Evolutionary conservation across 2,797 vertebrate genomes (phyloP), one percentile per base, ranked within the genome.

Genomic region (Orestias chungarensis): DNA sequence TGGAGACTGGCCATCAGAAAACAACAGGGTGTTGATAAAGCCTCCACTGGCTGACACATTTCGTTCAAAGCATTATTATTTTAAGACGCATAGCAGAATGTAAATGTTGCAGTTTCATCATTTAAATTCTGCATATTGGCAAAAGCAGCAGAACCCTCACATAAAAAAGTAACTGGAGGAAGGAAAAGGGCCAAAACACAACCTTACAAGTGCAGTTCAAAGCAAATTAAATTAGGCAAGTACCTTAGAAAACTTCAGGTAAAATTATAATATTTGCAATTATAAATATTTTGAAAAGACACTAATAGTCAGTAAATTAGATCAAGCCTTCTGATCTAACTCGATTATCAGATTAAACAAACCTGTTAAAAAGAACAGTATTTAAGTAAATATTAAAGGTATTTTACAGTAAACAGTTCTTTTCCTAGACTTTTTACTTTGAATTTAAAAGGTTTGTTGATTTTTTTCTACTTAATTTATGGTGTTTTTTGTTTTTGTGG

Each of bases 1-100:
- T 50, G 64, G 73, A 76, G 76, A 52, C 83, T 70, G 79, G 76
- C 65, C 0, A 50, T 43, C 10, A 49, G 66, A 78, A 43, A 74
- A 76, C 68, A 80, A 66, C 14, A 29, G 66, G 57, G 64, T 38
- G 64, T 70, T 80, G 17, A 71, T 61, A 15, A 40, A 38, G 43
- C 66, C 55, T 74, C 44, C 47, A 1, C 2, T 27, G 2, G 3
- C 67, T 43, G n/a, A 15, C 55, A 47, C 23, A 42, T 31, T 52
- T 38, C n/a, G 40, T 33, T 62, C 25, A 3, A 10, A 76, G 40
- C 46, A n/a, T 42, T 12, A n/a, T 5, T 38, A 23, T 61, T 11
- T 12, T 33, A 7, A 9, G 1, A 4, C 11, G 17, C 25, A 4
- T 20, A 61, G 5, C 20, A 38, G 38, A 35, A 35, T 9, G 38